Percentiles rank a stretch among this genome's conserved stretches.
These are phyloP conservation scores for Aphelenchoides avenae DNA, from an alignment of 1,140 invertebrate genomes.

Conservation along the genomic window DNA sequence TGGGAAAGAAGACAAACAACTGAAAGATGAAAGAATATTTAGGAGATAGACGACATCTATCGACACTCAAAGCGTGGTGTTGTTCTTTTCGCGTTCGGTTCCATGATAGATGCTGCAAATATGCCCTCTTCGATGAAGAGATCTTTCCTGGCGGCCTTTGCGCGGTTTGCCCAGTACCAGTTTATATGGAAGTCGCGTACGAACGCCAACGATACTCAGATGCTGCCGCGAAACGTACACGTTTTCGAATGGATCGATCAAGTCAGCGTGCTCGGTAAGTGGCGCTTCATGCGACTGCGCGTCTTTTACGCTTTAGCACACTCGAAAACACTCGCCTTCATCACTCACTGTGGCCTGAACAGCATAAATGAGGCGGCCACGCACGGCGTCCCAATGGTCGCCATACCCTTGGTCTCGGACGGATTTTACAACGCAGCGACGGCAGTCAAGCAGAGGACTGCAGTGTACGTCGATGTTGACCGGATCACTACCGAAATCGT, in stretches of 20 bases:
- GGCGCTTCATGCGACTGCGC: conserved; percentile 10
- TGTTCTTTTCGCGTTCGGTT: conserved; percentile 41
- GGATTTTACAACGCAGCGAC: too few relatives aligned
- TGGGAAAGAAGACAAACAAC: too few relatives aligned
- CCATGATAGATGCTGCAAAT: conserved; percentile 28
- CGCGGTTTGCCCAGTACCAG: conserved; percentile 35
- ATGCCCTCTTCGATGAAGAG: conserved; percentile 17
- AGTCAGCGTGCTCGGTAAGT: conserved; percentile 66
- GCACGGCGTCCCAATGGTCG: too few relatives aligned
- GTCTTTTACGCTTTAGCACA: too few relatives aligned
- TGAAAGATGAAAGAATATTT: too few relatives aligned
- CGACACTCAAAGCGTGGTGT: conserved; percentile 29
- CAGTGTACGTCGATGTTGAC: too few relatives aligned
- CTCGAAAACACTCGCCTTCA: too few relatives aligned
- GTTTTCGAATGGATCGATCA: conserved; percentile 69
- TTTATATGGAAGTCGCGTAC: conserved; percentile 45
- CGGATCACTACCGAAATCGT: too few relatives aligned
- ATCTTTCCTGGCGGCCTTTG: conserved; percentile 35
- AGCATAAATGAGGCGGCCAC: too few relatives aligned
- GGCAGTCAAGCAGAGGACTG: too few relatives aligned
- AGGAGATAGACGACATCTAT: conserved; percentile 20
- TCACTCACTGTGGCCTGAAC: too few relatives aligned
- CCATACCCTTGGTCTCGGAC: too few relatives aligned
- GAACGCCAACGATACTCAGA: conserved; percentile 24
- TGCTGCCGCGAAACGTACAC: conserved; percentile 39